phyloP scores from a whole-genome alignment of 2,113 vertebrate genomes.

The Emydura subglobosa region DNA sequence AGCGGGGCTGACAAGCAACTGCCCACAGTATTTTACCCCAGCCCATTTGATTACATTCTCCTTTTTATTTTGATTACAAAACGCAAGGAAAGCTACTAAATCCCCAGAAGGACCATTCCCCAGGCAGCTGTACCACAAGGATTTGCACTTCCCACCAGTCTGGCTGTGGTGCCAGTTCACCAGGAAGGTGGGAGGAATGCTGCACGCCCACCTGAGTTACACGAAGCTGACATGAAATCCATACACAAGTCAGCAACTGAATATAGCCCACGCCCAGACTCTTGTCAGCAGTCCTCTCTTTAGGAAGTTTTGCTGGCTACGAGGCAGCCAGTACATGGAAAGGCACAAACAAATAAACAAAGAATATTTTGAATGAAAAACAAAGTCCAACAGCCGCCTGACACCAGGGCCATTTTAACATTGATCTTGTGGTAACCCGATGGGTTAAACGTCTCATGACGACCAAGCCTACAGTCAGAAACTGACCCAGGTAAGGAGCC shows the following conservation, averaged over 20 bases:
- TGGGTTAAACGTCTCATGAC: conserved; percentile 12
- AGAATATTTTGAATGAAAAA: conserved; percentile 51
- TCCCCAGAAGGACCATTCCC: neutral
- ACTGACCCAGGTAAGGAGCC: conserved; percentile 4
- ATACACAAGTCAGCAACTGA: conserved; percentile 41
- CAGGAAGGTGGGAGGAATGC: conserved; percentile 14
- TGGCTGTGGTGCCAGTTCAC: neutral
- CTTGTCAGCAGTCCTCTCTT: conserved; percentile 30
- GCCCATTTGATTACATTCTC: neutral
- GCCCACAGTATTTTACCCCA: conserved; percentile 14
- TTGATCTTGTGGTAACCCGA: neutral
- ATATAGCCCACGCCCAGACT: conserved; percentile 57
- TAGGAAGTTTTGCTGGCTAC: conserved; percentile 57
- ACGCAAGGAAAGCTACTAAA: conserved; percentile 47
- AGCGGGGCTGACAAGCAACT: neutral
- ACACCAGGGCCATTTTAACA: accelerated
- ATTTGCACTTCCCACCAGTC: conserved; percentile 5
- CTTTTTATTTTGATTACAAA: neutral
- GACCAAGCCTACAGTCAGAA: neutral
- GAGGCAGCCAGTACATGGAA: conserved; percentile 46
- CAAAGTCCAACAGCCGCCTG: neutral
- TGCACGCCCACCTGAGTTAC: conserved; percentile 22
- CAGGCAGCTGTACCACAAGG: neutral
- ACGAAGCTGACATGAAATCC: conserved; percentile 60
- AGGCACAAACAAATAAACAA: conserved; percentile 40